Evolutionary conservation across 2,797 vertebrate genomes (phyloP), one percentile per base, ranked within the genome.

Genomic region (Limosa lapponica): DNA sequence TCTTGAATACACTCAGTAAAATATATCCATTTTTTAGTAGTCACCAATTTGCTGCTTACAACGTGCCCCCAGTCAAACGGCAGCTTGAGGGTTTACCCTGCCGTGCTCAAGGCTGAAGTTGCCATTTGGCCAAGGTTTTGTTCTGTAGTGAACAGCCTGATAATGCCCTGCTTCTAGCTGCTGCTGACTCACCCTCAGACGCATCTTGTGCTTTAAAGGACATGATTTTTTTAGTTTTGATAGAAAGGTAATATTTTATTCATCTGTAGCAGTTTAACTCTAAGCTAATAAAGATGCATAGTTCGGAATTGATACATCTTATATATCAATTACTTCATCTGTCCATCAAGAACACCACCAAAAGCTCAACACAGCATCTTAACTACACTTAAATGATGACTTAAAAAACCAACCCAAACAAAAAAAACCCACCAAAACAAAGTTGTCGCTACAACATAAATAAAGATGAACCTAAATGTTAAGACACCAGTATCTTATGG

Each of bases 31-130:
- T 79, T 62, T 79, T 61, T n/a, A 17, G 46, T 11, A 51, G 51
- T 70, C 36, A 37, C 62, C 57, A 27, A 0, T 59, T 39, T 51
- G 19, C 37, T 12, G 16, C 17, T 37, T 41, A 13, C 27, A 25
- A 1, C 0, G 0, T 20, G 30, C 7, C 30, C 36, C 57, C 18
- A 6, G 37, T 25, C 52, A 44, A 71, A 73, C 0, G 6, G 14
- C 54, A 54, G 34, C 24, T 36, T 18, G 64, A 61, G 80, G 23
- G 37, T 39, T 88, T 34, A 20, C 7, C 2, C 9, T n/a, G 46
- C n/a, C 54, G 20, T 23, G n/a, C 54, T 66, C 34, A 41, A 41
- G 54, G 32, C 24, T 58, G 54, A 62, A 32, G 65, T 46, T 57
- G 52, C 67, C 44, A 3, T n/a, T 58, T 64, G 23, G 71, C 39